Base-by-base conservation (phyloP, 2,797 vertebrate genomes). In the Zalophus californianus region DNA sequence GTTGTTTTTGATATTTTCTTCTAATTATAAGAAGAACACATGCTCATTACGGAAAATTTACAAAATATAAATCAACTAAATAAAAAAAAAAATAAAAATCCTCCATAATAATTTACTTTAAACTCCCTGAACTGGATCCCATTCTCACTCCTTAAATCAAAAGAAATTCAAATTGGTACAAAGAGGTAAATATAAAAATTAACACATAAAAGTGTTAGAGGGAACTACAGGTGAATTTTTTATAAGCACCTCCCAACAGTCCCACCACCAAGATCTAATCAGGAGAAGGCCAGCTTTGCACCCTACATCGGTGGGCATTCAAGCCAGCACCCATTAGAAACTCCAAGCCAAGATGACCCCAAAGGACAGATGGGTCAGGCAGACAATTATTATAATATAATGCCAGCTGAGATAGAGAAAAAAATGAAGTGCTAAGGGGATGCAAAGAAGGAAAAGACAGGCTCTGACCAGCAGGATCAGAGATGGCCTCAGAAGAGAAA, bases 81-180 rank as follows among this genome's bases (percentile, higher is more conserved):
- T 66, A 38, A 96, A 96, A 96, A 96, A 96, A 96, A 96, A 85
- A 56, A 78, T 21, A 23, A 91, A 97, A 91, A 35, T 35, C 41
- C 14, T 96, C 35, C 70, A 92, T 75, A 82, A 72, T 44, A 70
- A 80, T 93, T 91, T 70, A n/a, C 66, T 70, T 94, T 41, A 68
- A 72, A 80, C 15, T 3, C 13, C 16, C 48, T 66, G 15, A 85
- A 83, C 56, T 84, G 77, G 18, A 77, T 77, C 16, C 25, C 9
- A 87, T 77, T 92, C 70, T 93, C 62, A 91, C 7, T 58, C 87
- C 44, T 91, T 86, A 84, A 92, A 85, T 86, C 41, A 78, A 86
- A 94, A 84, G 89, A 80, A 50, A 79, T 89, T 62, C 80, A 66
- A 89, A 91, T 56, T 72, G 6, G 27, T 93, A 9, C 14, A 91